Evolutionary conservation across 1,140 invertebrate genomes (phyloP).

Genomic region (Diuraphis noxia): DNA sequence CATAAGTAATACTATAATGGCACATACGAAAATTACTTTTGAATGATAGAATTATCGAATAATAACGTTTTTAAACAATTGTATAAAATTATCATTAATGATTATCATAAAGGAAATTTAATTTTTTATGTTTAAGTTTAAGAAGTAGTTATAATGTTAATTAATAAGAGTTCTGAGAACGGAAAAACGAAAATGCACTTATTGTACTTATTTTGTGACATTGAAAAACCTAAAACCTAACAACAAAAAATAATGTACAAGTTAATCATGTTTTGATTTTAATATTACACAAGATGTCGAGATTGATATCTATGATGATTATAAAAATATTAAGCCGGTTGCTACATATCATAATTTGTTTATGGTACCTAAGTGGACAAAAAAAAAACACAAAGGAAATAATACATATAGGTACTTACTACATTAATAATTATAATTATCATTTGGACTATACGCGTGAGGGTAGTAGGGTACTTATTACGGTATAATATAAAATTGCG

Average conservation of each 20-base stretch:
- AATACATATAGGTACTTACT: neutral
- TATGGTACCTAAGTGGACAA: neutral
- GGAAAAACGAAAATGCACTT: neutral
- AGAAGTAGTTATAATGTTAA: neutral
- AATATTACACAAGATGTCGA: neutral
- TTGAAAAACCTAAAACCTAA: neutral
- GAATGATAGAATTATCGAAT: too few species aligned
- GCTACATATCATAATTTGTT: neutral
- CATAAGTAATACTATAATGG: neutral
- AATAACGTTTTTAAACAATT: too few species aligned
- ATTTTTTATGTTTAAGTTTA: neutral
- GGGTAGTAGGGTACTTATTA: neutral
- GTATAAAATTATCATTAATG: neutral
- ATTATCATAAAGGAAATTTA: neutral
- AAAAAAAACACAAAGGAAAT: neutral
- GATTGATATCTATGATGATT: neutral
- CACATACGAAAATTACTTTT: neutral
- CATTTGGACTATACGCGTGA: neutral
- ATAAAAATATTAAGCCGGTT: neutral
- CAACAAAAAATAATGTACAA: neutral
- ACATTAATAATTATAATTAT: neutral
- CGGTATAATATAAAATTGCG: neutral
- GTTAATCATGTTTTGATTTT: neutral
- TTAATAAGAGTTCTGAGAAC: neutral
- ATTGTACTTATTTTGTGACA: neutral